Evolutionary conservation across 92 coral and sea anemone species (phyloP).

Genomic region (Actinernus sp.): DNA sequence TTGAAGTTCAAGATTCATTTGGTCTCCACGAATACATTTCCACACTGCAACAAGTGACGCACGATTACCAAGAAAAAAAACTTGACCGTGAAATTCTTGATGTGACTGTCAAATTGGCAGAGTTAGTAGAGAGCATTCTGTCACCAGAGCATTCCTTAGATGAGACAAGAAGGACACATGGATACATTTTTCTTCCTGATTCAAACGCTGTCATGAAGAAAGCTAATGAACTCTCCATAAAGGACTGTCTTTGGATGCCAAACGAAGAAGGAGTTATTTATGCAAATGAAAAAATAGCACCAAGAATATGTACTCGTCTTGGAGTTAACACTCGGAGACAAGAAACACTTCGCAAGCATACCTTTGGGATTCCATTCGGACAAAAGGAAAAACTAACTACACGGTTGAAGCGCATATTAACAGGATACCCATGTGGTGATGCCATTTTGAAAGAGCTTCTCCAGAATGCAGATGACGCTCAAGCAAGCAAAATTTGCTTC

Average conservation of each 20-base stretch:
- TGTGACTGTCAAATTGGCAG: background rate
- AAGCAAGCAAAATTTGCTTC: conserved; percentile 77
- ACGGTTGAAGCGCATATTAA: conserved; percentile 74
- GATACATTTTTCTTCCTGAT: conserved; percentile 54
- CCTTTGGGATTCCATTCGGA: conserved; percentile 65
- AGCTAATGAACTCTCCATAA: conserved; percentile 64
- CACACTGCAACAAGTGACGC: conserved; percentile 22
- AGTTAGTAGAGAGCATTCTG: background rate
- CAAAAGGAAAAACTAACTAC: conserved; percentile 78
- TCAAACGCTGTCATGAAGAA: too few relatives aligned
- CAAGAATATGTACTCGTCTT: conserved; percentile 1
- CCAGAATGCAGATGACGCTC: conserved; percentile 92
- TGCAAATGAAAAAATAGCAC: conserved; percentile 39
- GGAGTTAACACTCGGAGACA: conserved; percentile 74
- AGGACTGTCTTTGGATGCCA: conserved; percentile 77
- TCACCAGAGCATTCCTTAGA: too few relatives aligned
- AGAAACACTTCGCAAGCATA: conserved; percentile 38
- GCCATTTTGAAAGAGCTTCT: conserved; percentile 83
- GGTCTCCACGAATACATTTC: conserved; percentile 34
- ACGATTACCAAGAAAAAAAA: background rate
- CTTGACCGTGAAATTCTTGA: conserved; percentile 4
- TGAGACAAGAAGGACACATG: too few relatives aligned
- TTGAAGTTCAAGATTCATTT: conserved; percentile 48
- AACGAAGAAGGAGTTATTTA: conserved; percentile 48
- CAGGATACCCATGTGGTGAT: conserved; percentile 67